These are phyloP conservation scores for Jaculus jaculus DNA, from an alignment of 2,113 vertebrate genomes.

Conservation along the genomic window DNA sequence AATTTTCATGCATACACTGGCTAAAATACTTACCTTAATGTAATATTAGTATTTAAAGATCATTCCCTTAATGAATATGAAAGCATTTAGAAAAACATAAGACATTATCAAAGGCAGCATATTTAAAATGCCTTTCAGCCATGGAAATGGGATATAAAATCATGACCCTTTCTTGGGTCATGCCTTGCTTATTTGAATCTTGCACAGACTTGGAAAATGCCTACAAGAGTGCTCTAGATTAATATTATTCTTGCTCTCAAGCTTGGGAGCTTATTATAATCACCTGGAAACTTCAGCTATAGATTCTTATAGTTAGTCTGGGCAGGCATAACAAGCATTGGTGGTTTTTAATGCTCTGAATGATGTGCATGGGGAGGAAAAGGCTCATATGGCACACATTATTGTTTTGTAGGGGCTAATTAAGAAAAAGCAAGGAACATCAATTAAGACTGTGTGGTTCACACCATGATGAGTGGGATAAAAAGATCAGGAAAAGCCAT, in stretches of 20 bases:
- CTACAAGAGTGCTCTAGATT: slow-evolving; percentile 20
- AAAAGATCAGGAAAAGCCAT: background rate
- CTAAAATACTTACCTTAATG: background rate
- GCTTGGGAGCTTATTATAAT: background rate
- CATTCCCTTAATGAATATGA: slow-evolving; percentile 28
- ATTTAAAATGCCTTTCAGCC: background rate
- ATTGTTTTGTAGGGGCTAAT: background rate
- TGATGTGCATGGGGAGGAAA: background rate
- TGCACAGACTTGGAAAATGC: slow-evolving; percentile 7
- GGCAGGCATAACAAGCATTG: background rate
- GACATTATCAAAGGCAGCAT: slow-evolving; percentile 10
- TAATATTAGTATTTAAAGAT: slow-evolving; percentile 46
- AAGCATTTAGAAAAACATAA: slow-evolving; percentile 56
- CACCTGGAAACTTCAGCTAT: background rate
- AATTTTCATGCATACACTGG: slow-evolving; percentile 9
- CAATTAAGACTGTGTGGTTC: too few relatives aligned
- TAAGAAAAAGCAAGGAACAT: background rate
- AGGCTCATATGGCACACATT: background rate
- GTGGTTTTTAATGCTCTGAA: background rate
- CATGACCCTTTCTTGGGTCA: slow-evolving; percentile 31
- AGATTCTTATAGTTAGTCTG: background rate
- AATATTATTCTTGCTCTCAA: slow-evolving; percentile 37
- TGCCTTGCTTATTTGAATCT: background rate
- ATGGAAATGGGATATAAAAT: background rate
- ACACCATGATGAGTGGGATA: background rate